phyloP scores from a whole-genome alignment of 2,888 invertebrate genomes.

The Hemicrepidius hirtus region DNA sequence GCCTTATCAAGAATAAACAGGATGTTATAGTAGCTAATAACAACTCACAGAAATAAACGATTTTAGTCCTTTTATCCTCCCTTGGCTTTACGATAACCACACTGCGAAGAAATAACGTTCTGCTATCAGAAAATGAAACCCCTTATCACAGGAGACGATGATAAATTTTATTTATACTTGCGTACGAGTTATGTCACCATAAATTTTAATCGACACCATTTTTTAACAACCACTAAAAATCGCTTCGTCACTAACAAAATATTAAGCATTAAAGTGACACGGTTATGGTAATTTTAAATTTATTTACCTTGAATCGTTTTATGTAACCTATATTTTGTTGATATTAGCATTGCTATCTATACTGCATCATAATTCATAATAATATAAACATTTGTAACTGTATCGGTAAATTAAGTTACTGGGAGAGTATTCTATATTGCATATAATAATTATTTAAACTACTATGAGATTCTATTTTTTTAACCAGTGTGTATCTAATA shows the following conservation, averaged over 20 bases:
- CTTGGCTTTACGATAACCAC: conserved; percentile 14
- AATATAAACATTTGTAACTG: too few species aligned
- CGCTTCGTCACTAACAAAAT: conserved; percentile 1
- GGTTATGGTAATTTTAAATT: conserved; percentile 14
- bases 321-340: not conserved
- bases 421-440: too few species aligned
- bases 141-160: conserved; percentile 16
- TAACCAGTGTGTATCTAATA: too few species aligned
- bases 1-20: conserved; percentile 40
- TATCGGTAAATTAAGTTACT: too few species aligned
- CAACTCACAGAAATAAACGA: conserved; percentile 28
- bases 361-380: not conserved
- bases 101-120: conserved; percentile 12
- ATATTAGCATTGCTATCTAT: conserved; percentile 16
- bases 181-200: not conserved
- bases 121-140: conserved; percentile 24
- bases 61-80: conserved; percentile 25
- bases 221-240: conserved; percentile 23
- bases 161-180: conserved; percentile 30
- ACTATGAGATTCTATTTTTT: too few species aligned
- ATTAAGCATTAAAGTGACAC: not conserved
- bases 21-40: conserved; percentile 31
- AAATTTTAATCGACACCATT: conserved; percentile 5
- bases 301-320: conserved; percentile 27
- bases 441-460: too few species aligned